phyloP scores from a whole-genome alignment of 1,140 invertebrate genomes.

The Anthonomus grandis region DNA sequence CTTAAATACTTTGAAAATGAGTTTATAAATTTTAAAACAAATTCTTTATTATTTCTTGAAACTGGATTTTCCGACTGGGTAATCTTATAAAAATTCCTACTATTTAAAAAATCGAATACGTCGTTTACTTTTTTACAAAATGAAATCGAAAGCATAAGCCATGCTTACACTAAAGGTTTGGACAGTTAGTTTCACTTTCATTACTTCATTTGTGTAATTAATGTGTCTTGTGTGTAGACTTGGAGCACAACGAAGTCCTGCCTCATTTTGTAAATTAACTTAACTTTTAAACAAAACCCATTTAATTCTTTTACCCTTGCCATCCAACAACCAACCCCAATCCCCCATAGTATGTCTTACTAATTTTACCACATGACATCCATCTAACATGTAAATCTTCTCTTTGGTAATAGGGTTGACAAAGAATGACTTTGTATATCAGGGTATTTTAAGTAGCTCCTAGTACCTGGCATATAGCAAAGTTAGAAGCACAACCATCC shows the following conservation, averaged over 20 bases:
- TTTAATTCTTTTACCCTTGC: slow-evolving; percentile 1
- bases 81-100: background rate
- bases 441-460: slow-evolving; percentile 29
- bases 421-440: slow-evolving; percentile 32
- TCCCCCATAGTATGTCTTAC: slow-evolving; percentile 1
- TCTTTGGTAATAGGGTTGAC: slow-evolving; percentile 25
- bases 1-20: too few relatives aligned
- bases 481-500: slow-evolving; percentile 38
- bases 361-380: slow-evolving; percentile 34
- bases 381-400: slow-evolving; percentile 27
- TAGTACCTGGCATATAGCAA: slow-evolving; percentile 28
- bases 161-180: slow-evolving; percentile 21
- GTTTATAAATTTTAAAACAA: background rate
- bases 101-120: background rate
- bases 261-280: slow-evolving; percentile 13
- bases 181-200: slow-evolving; percentile 15
- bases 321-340: background rate
- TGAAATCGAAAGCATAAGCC: background rate
- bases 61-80: background rate
- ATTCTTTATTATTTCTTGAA: background rate
- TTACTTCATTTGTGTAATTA: slow-evolving; percentile 12
- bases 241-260: slow-evolving; percentile 13
- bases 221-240: slow-evolving; percentile 12
- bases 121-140: background rate
- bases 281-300: slow-evolving; percentile 11